Conservation (phyloP, 1,140 invertebrate species). For the Listronotus bonariensis region DNA sequence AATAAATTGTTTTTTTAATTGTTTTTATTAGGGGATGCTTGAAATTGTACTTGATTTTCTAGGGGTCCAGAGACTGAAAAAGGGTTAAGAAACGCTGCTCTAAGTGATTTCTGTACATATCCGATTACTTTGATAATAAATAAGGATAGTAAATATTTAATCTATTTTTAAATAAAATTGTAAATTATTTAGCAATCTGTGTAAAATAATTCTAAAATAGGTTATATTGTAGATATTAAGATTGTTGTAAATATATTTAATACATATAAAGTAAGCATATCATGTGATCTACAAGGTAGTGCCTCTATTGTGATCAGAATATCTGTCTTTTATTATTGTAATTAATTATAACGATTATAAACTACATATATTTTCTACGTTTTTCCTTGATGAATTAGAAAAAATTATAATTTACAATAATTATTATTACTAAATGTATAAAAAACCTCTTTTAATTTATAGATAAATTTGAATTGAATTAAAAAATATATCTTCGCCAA, state of each 20-base stretch:
- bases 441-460: too few relatives aligned
- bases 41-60: too few relatives aligned
- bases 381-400: too few relatives aligned
- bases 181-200: constrained; percentile 10
- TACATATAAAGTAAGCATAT: constrained; percentile 40
- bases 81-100: too few relatives aligned
- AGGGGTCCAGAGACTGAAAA: too few relatives aligned
- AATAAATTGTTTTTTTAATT: too few relatives aligned
- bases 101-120: constrained; percentile 7
- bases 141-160: constrained; percentile 5
- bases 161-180: constrained; percentile 15
- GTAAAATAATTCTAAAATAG: constrained; percentile 3
- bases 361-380: too few relatives aligned
- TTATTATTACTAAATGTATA: too few relatives aligned
- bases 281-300: constrained; percentile 48
- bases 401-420: too few relatives aligned
- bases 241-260: constrained; percentile 24
- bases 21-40: too few relatives aligned
- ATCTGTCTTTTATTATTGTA: constrained; percentile 18
- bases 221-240: constrained; percentile 6
- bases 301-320: constrained; percentile 46
- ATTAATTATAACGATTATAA: constrained; percentile 3
- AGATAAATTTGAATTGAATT: too few relatives aligned
- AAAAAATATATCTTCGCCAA: too few relatives aligned
- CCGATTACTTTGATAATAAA: constrained; percentile 5